Evolutionary conservation across 1,140 invertebrate species (phyloP).

Genomic region (Ruditapes philippinarum): DNA sequence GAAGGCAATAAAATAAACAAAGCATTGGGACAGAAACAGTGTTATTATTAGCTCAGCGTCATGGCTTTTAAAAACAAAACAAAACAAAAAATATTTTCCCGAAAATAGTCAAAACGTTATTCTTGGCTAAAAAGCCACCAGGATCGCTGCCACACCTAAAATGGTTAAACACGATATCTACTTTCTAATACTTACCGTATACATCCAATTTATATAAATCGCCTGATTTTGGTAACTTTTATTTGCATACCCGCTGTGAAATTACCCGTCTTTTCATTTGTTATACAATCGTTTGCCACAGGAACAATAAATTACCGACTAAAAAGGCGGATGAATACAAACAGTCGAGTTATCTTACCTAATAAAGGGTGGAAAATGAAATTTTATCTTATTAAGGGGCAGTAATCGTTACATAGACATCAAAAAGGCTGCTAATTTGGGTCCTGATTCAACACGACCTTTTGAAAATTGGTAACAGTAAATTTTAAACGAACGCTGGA

Average conservation of each 20-base stretch:
- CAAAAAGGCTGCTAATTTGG: slow-evolving; percentile 9
- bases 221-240: background rate
- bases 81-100: too few species aligned
- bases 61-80: too few species aligned
- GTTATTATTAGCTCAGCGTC: too few species aligned
- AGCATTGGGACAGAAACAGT: too few species aligned
- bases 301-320: background rate
- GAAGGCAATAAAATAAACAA: too few species aligned
- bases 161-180: too few species aligned
- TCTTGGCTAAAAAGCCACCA: too few species aligned
- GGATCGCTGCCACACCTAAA: too few species aligned
- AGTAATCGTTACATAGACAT: slow-evolving; percentile 8
- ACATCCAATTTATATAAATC: background rate
- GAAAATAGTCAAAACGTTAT: too few species aligned
- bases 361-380: slow-evolving; percentile 19
- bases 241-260: background rate
- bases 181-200: too few species aligned
- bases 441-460: background rate
- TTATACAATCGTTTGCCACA: background rate
- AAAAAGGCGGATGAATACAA: slow-evolving; percentile 1
- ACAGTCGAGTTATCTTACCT: background rate
- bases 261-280: background rate
- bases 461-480: background rate
- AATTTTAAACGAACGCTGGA: background rate
- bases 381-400: slow-evolving; percentile 1